Evolutionary conservation across 2,888 invertebrate genomes (phyloP).

Genomic region (Acleris emargana): DNA sequence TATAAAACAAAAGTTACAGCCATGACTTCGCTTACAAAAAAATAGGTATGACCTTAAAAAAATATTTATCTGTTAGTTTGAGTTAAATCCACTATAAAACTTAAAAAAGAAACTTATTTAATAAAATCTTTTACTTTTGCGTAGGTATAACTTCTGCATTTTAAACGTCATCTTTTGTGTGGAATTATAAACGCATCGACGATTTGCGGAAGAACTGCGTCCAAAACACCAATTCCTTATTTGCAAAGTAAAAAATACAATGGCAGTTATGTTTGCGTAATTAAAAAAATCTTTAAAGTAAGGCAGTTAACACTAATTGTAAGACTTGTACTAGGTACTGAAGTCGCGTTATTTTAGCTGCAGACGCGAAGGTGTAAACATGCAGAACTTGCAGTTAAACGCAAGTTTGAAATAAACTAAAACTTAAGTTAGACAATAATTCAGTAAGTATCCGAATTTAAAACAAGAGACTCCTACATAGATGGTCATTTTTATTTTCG

Average conservation of each 20-base stretch:
- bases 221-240: too few species aligned
- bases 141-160: slow-evolving; percentile 47
- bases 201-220: background rate
- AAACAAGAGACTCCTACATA: slow-evolving; percentile 30
- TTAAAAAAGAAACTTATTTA: slow-evolving; percentile 74
- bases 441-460: background rate
- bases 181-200: background rate
- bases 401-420: background rate
- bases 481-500: slow-evolving; percentile 17
- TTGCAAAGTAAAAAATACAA: too few species aligned
- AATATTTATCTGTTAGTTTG: slow-evolving; percentile 49
- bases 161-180: slow-evolving; percentile 44
- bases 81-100: slow-evolving; percentile 64
- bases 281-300: too few species aligned
- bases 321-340: too few species aligned
- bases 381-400: too few species aligned
- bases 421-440: background rate
- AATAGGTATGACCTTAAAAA: slow-evolving; percentile 40
- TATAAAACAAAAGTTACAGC: slow-evolving; percentile 58
- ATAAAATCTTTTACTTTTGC: slow-evolving; percentile 53
- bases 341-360: too few species aligned
- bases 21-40: slow-evolving; percentile 55
- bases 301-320: too few species aligned
- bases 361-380: too few species aligned
- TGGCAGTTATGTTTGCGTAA: too few species aligned